A percentile compares a stretch with the other conserved stretches of the same genome.
Conservation (phyloP, 2,797 vertebrate species). For the Anguilla marmorata region DNA sequence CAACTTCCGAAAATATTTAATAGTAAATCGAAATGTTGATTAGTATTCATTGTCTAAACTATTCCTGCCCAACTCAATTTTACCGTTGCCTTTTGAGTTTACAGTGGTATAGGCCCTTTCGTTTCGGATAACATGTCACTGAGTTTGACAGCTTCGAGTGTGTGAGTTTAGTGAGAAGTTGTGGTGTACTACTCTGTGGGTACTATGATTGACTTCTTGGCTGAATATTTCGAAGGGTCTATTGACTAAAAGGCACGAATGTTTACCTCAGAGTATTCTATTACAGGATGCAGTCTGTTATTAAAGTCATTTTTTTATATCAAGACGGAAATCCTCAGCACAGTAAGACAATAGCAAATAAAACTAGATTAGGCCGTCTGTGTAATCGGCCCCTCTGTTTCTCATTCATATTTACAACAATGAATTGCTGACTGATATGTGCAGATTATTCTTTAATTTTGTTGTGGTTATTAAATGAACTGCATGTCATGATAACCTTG, state of each 20-base stretch:
- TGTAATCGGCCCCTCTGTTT: neutral
- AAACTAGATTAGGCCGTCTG: neutral
- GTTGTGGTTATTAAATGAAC: neutral
- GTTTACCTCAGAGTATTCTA: neutral
- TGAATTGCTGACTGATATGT: neutral
- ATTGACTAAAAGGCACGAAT: neutral
- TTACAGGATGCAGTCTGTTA: slow-evolving; percentile 1
- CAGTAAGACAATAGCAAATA: neutral
- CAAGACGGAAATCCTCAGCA: neutral
- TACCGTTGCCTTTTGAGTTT: neutral
- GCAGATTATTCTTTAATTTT: neutral
- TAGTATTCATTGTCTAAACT: neutral
- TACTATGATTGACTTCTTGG: neutral
- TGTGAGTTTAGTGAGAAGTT: neutral
- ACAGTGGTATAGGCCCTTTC: neutral
- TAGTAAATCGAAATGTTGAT: neutral
- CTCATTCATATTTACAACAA: neutral
- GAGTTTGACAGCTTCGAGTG: neutral
- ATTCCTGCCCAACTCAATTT: neutral
- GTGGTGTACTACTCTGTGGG: neutral
- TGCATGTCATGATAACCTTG: neutral
- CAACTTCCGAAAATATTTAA: neutral
- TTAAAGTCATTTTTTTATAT: neutral
- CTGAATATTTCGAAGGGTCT: neutral
- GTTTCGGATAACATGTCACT: neutral